Base-by-base conservation (phyloP, 1,140 invertebrate genomes). In the Drosophila micromelanica region DNA sequence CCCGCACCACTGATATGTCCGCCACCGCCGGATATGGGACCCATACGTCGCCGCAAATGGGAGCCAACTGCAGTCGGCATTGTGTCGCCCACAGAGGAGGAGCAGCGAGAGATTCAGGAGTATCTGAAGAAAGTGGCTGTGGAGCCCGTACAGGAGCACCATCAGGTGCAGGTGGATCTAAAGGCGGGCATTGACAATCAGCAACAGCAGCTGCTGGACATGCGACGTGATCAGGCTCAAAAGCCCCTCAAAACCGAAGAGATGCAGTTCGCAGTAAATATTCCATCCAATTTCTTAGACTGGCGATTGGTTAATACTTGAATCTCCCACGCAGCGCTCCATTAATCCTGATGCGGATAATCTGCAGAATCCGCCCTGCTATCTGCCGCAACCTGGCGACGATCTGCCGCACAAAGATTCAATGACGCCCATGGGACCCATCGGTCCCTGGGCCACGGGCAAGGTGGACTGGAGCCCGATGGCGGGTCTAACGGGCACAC, bases 391-490 rank as follows among this genome's bases (percentile, higher is more conserved):
- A 79, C 79, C 92, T 2, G 92, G 92, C 30, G 94, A 94, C 76
- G 76, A 92, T 69, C 56, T 93, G 60, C 93, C 93, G 0, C 70
- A 73, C n/a, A 91, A 93, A 45, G 90, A 91, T 37, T 61, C 82
- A n/a, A 43, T 80, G 49, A 72, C 91, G 30, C 84, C 90, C 5
- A 91, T 91, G 90, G 90, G 90, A 8, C 90, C 90, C 0, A 76
- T 95, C 15, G 95, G 94, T 37, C 95, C 95, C 11, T 96, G 95
- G 92, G 95, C 94, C 2, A 94, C 95, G 2, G 95, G 95, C 6
- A 93, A 94, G 55, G 93, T 95, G 0, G 95, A 95, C 87, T 96
- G 95, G 94, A 94, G 94, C 37, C 95, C 95, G 1, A 92, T 94
- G 27, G 93, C 92, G 15, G 95, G 93, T 5, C 92, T 96, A 65